A percentile compares a stretch with the other conserved stretches of the same genome.
Evolutionary conservation across 2,797 vertebrate genomes (phyloP).

Genomic region (Sebastes goodei): DNA sequence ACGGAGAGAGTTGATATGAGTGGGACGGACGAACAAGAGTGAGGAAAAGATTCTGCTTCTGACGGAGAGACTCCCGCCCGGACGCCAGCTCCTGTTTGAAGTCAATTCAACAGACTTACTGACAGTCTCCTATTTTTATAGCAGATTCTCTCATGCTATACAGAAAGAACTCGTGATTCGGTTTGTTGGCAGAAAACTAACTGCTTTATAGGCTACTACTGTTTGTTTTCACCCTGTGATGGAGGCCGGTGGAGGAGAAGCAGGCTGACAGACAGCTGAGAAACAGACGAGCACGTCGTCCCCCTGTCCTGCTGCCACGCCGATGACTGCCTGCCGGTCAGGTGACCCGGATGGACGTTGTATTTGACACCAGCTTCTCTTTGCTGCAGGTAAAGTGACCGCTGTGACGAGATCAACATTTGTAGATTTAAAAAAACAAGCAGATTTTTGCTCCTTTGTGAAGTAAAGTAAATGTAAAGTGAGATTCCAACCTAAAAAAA

Average conservation of each 20-base stretch:
- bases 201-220: background rate
- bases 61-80: constrained; percentile 8
- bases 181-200: background rate
- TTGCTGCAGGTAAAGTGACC: background rate
- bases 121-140: background rate
- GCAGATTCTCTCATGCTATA: background rate
- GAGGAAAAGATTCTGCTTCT: background rate
- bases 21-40: background rate
- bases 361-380: background rate
- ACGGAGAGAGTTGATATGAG: background rate
- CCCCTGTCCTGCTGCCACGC: background rate
- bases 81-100: background rate
- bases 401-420: background rate
- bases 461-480: background rate
- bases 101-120: background rate
- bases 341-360: background rate
- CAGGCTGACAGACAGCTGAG: background rate
- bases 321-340: no score
- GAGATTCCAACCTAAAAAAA: background rate
- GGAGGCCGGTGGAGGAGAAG: background rate
- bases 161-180: background rate
- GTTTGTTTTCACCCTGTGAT: background rate
- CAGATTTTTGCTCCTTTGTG: background rate
- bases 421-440: background rate
- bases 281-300: background rate